Conservation (phyloP, 1,140 invertebrate species). For the Eurytemora carolleeae region DNA sequence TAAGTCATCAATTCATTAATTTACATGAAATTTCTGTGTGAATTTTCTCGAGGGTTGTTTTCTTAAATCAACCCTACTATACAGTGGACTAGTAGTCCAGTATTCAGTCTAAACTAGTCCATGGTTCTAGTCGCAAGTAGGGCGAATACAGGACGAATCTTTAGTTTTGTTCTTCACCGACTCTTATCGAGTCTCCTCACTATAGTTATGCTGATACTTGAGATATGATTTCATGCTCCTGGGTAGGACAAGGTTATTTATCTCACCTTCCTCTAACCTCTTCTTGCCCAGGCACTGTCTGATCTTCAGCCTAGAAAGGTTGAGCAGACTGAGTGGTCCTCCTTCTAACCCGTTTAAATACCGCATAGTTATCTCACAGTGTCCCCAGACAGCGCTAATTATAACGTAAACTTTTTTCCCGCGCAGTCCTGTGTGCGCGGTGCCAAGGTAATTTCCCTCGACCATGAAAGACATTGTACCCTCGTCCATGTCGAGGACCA, state of each 20-base stretch:
- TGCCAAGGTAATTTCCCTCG: slow-evolving; percentile 88
- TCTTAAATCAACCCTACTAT: too few relatives aligned
- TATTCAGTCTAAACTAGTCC: too few relatives aligned
- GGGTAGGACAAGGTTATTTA: neutral
- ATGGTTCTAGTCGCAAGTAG: too few relatives aligned
- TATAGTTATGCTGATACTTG: too few relatives aligned
- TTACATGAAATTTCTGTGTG: too few relatives aligned
- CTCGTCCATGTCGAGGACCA: slow-evolving; percentile 98
- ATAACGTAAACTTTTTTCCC: slow-evolving; percentile 94
- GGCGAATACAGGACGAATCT: too few relatives aligned
- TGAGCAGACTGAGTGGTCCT: neutral
- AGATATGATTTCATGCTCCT: neutral
- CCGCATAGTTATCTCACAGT: slow-evolving; percentile 97
- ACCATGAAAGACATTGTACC: slow-evolving; percentile 94
- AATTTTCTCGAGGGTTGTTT: too few relatives aligned
- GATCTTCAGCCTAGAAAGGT: neutral
- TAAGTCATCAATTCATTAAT: too few relatives aligned
- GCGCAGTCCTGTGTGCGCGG: slow-evolving; percentile 87
- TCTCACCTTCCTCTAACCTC: neutral
- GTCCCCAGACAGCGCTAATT: slow-evolving; percentile 97
- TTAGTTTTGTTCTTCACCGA: too few relatives aligned
- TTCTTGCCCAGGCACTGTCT: neutral
- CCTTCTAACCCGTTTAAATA: slow-evolving; percentile 85
- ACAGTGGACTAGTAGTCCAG: too few relatives aligned
- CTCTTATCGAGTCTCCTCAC: too few relatives aligned